Evolutionary conservation across 2,113 vertebrate species (phyloP).

Genomic region (Gymnorhina tibicen): DNA sequence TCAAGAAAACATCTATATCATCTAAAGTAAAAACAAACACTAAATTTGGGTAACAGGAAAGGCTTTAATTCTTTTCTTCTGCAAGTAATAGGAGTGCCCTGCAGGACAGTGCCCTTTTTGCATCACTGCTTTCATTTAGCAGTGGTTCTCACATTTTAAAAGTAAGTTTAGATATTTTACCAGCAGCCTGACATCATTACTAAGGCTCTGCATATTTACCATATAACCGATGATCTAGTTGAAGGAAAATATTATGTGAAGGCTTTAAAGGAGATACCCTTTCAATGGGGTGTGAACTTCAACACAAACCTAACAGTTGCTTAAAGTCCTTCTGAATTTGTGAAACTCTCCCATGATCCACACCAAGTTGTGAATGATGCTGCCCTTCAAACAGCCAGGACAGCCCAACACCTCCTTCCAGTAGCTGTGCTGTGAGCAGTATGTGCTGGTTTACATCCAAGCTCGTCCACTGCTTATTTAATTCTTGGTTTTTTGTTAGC

Average conservation of each 20-base stretch:
- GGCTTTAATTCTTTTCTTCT: background rate
- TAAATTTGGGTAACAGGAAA: background rate
- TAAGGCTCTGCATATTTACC: background rate
- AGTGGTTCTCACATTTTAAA: background rate
- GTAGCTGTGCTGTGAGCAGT: background rate
- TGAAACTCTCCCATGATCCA: background rate
- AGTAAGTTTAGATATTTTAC: conserved; percentile 7
- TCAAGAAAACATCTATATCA: background rate
- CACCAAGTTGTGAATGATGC: background rate
- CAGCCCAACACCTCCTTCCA: background rate
- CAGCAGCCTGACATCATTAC: background rate
- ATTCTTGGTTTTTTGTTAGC: background rate
- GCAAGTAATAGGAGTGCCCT: background rate
- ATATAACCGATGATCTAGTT: background rate
- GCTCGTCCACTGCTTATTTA: background rate
- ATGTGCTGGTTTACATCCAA: background rate
- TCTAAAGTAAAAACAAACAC: background rate
- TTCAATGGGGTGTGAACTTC: background rate
- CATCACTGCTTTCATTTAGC: background rate
- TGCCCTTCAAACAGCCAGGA: background rate
- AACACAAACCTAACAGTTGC: background rate
- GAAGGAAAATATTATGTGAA: background rate
- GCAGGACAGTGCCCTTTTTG: background rate
- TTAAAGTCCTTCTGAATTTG: background rate
- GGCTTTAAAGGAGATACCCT: background rate